phyloP scores from a whole-genome alignment of 2,888 invertebrate genomes.

The Athetis lepigone region DNA sequence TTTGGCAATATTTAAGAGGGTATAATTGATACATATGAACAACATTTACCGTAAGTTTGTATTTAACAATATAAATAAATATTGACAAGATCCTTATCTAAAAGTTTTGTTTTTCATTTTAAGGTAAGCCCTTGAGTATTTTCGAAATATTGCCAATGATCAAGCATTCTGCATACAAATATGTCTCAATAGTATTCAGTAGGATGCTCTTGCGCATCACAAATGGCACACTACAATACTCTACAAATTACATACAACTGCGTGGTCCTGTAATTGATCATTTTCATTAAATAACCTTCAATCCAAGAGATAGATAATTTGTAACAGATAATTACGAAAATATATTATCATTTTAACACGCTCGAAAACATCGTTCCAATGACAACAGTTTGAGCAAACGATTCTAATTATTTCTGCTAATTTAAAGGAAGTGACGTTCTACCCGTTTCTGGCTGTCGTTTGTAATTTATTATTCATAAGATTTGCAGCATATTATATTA shows the following conservation, averaged over 20 bases:
- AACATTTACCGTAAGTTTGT: neutral
- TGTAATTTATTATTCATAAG: slow-evolving; percentile 73
- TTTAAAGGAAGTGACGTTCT: slow-evolving; percentile 68
- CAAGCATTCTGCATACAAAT: neutral
- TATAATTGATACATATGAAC: neutral
- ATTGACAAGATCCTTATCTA: neutral
- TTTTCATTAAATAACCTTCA: slow-evolving; percentile 66
- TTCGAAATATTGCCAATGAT: slow-evolving; percentile 1
- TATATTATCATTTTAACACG: slow-evolving; percentile 70
- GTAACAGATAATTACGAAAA: slow-evolving; percentile 78
- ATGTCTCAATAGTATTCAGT: slow-evolving; percentile 34
- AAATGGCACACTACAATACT: slow-evolving; percentile 73
- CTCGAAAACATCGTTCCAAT: slow-evolving; percentile 60
- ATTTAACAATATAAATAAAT: neutral
- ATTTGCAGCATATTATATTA: slow-evolving; percentile 70
- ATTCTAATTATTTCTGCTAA: slow-evolving; percentile 56
- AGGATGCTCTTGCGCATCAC: slow-evolving; percentile 41
- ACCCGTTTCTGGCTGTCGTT: slow-evolving; percentile 67
- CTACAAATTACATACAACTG: slow-evolving; percentile 60
- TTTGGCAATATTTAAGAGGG: neutral
- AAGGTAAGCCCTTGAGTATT: neutral
- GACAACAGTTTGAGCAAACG: slow-evolving; percentile 69
- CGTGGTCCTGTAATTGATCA: slow-evolving; percentile 78
- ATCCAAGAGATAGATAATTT: slow-evolving; percentile 73
- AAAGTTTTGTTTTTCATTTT: neutral